Evolutionary conservation across 1,140 invertebrate genomes (phyloP), one percentile per base, ranked within the genome.

Genomic region (Lordiphosa collinella): DNA sequence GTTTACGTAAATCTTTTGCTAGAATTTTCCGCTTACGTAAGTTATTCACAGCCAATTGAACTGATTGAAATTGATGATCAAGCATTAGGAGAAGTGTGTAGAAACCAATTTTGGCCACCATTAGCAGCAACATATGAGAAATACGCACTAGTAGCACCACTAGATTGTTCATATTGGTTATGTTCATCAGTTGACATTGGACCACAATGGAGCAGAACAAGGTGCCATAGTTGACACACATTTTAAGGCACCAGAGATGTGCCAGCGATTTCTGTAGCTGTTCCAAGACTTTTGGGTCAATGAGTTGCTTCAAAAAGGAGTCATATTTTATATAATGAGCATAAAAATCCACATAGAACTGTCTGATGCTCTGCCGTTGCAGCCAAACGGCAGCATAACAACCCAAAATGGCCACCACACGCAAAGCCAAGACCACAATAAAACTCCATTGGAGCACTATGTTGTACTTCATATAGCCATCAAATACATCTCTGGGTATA

Each of bases 321-420:
- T 37, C 31, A 10, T 65, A 43, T 0, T 7, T 22, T 6, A 4
- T 35, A 59, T 65, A 80, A 35, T 56, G 36, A 1, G 0, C 1
- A 2, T 61, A 37, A 1, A 57, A 67, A 12, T 71, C 41, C n/a
- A 7, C 25, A 14, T 43, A 78, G 4, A 84, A 37, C 0, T 35
- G n/a, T 0, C 56, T 35, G 5, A 84, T 53, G 8, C 43, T 8
- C 0, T 9, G 11, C 0, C 76, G 72, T 0, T 52, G 36, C 8
- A 71, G 13, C 66, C 61, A 80, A 7, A 80, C 64, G 8, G 50
- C 35, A 9, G 43, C 48, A 5, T 84, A 71, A 16, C 52, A 61
- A 4, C 55, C 16, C 0, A 64, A 0, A 8, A 68, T 6, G 1
- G 44, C 49, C 1, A 41, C 2, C 0, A 46, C 2, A 5, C 68